Conservation (phyloP, 2,888 invertebrate species). For the Orthosia incerta region DNA sequence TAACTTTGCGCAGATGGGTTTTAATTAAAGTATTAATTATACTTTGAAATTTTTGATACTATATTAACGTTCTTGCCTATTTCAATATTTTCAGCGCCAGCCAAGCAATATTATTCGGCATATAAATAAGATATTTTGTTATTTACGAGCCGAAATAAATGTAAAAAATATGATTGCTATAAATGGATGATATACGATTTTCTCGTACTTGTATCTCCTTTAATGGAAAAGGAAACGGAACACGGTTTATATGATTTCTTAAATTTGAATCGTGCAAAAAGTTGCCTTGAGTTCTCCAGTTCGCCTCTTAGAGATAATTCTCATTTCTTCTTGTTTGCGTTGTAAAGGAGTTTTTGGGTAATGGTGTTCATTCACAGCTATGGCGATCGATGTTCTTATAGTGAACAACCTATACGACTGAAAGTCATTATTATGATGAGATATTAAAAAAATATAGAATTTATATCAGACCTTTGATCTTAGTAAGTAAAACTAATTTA, state of each 20-base stretch:
- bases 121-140: slow-evolving; percentile 28
- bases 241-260: slow-evolving; percentile 27
- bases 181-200: slow-evolving; percentile 44
- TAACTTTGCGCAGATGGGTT: slow-evolving; percentile 52
- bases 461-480: background rate
- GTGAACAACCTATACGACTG: background rate
- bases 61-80: slow-evolving; percentile 34
- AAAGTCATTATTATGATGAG: background rate
- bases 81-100: slow-evolving; percentile 34
- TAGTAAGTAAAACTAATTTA: background rate
- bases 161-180: slow-evolving; percentile 49
- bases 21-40: slow-evolving; percentile 61
- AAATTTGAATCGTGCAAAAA: slow-evolving; percentile 30
- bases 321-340: background rate
- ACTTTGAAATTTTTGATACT: slow-evolving; percentile 45
- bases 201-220: slow-evolving; percentile 38
- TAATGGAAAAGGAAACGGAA: slow-evolving; percentile 44
- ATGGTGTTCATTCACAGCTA: background rate
- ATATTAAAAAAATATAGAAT: background rate
- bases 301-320: slow-evolving; percentile 3
- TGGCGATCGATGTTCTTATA: background rate
- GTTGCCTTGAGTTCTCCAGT: background rate
- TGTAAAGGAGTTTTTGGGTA: background rate
- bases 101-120: slow-evolving; percentile 11
- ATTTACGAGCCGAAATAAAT: slow-evolving; percentile 47